Evolutionary conservation across 2,113 vertebrate species (phyloP).

Genomic region (Eleginops maclovinus): DNA sequence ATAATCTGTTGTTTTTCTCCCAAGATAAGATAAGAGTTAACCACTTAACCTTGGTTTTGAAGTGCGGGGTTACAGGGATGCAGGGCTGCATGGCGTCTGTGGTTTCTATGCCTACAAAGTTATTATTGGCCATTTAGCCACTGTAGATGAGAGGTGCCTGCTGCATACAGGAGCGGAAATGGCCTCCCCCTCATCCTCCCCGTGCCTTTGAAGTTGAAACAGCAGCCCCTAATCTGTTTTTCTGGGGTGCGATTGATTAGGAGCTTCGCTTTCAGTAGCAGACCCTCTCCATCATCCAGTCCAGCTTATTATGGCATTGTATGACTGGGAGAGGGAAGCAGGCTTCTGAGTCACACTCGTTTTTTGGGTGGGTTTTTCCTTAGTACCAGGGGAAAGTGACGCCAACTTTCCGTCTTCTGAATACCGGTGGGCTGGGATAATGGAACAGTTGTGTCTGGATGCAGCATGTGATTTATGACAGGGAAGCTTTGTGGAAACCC

Average conservation of each 20-base stretch:
- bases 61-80: constrained; percentile 7
- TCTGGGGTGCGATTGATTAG: constrained; percentile 57
- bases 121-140: constrained; percentile 42
- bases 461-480: constrained; percentile 40
- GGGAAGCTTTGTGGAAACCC: not conserved
- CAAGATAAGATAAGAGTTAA: not conserved
- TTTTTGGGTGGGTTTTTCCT: constrained; percentile 72
- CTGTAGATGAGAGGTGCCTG: constrained; percentile 41
- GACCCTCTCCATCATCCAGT: constrained; percentile 44
- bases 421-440: constrained; percentile 44
- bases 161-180: constrained; percentile 45
- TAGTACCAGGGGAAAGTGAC: constrained; percentile 61
- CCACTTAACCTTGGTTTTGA: constrained; percentile 5
- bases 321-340: constrained; percentile 48
- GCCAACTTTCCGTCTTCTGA: constrained; percentile 66
- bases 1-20: not conserved
- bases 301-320: constrained; percentile 36
- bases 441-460: constrained; percentile 56
- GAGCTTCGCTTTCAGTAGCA: constrained; percentile 35
- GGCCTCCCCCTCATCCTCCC: constrained; percentile 22
- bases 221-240: constrained; percentile 54
- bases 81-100: not conserved
- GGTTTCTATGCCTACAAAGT: constrained; percentile 53
- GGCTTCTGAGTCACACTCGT: constrained; percentile 63
- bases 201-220: constrained; percentile 64